A percentile compares a stretch with the other conserved stretches of the same genome.
Conservation (phyloP, 2,113 vertebrate species). For the Tachysurus fulvidraco region DNA sequence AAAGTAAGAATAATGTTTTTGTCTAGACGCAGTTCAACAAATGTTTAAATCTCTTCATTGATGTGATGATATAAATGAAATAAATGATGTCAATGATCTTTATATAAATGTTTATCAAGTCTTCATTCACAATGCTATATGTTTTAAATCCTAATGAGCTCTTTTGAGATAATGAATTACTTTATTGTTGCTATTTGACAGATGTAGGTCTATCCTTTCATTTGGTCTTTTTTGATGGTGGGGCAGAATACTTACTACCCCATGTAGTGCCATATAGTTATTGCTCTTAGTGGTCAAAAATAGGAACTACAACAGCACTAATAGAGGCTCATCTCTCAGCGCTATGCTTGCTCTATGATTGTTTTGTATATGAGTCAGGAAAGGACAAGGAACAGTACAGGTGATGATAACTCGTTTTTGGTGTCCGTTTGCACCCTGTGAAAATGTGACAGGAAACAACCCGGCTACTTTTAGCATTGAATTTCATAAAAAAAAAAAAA, state of each 20-base stretch:
- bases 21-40: neutral
- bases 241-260: neutral
- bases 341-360: neutral
- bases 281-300: neutral
- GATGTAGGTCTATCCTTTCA: neutral
- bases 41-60: neutral
- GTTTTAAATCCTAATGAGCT: neutral
- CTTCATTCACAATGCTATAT: neutral
- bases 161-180: neutral
- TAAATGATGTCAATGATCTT: neutral
- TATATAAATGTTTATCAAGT: neutral
- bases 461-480: neutral
- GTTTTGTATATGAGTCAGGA: neutral
- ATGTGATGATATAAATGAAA: neutral
- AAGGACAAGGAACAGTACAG: neutral
- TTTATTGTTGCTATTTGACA: neutral
- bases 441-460: neutral
- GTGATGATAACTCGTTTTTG: neutral
- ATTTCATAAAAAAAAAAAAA: too few species aligned
- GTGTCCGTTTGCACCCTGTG: neutral
- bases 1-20: slow-evolving; percentile 73
- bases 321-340: neutral
- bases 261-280: neutral
- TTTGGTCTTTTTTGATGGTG: neutral
- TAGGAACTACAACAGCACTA: neutral